A percentile compares a stretch with the other conserved stretches of the same genome.
These are phyloP conservation scores for Agrotis segetum DNA, from an alignment of 2,888 invertebrate species.

Conservation along the genomic window DNA sequence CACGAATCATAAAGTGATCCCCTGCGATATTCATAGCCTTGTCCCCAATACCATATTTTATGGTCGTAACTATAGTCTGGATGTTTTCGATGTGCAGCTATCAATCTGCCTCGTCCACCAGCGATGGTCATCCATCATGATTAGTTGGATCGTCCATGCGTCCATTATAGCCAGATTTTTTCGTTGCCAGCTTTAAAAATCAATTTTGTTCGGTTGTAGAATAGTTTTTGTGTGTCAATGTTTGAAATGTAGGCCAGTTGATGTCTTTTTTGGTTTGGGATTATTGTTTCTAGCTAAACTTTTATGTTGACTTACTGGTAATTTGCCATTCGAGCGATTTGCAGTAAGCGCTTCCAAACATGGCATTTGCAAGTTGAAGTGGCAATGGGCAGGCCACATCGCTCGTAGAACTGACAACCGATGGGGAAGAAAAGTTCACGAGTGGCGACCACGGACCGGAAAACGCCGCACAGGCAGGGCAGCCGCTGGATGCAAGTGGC, in stretches of 20 bases:
- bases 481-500: too few relatives aligned
- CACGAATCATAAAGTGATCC: slow-evolving; percentile 8
- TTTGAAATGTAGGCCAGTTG: slow-evolving; percentile 34
- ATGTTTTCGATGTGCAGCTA: slow-evolving; percentile 54
- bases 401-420: too few relatives aligned
- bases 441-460: too few relatives aligned
- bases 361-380: too few relatives aligned
- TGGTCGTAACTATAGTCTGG: slow-evolving; percentile 25
- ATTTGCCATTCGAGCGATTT: too few relatives aligned
- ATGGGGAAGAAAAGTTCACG: too few relatives aligned
- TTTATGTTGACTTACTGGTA: neutral
- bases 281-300: neutral
- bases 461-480: too few relatives aligned
- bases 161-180: slow-evolving; percentile 57
- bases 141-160: slow-evolving; percentile 65
- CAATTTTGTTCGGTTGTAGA: slow-evolving; percentile 38
- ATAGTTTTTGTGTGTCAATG: slow-evolving; percentile 13
- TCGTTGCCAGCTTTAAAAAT: slow-evolving; percentile 53
- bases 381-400: too few relatives aligned
- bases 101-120: slow-evolving; percentile 62
- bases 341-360: too few relatives aligned
- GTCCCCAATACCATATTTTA: slow-evolving; percentile 48
- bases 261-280: neutral
- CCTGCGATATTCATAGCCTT: slow-evolving; percentile 35
- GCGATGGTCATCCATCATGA: slow-evolving; percentile 70